Conservation (phyloP, 2,113 vertebrate species). For the Thalassoma bifasciatum region DNA sequence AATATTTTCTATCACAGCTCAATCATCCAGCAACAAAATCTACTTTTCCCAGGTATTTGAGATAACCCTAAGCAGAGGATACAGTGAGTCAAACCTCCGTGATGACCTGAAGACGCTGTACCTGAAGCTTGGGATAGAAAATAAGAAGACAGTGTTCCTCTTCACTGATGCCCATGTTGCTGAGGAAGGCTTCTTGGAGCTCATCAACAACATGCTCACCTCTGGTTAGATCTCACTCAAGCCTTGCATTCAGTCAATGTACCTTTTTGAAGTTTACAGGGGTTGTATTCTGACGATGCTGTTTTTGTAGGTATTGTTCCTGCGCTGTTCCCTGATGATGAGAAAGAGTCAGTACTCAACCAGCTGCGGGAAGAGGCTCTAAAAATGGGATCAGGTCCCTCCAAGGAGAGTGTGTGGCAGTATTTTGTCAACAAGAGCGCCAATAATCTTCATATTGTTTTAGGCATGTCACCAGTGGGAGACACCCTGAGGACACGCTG, state of each 20-base stretch:
- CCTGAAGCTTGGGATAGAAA: slow-evolving; percentile 89
- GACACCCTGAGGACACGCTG: slow-evolving; percentile 91
- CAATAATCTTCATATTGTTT: slow-evolving; percentile 92
- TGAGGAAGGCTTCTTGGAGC: slow-evolving; percentile 96
- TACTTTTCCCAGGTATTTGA: slow-evolving; percentile 88
- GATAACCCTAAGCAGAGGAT: slow-evolving; percentile 91
- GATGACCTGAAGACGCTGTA: slow-evolving; percentile 94
- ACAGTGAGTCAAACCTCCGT: slow-evolving; percentile 88
- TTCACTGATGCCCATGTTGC: slow-evolving; percentile 94
- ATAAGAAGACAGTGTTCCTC: slow-evolving; percentile 90
- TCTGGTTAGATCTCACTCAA: slow-evolving; percentile 83
- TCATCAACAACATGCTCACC: slow-evolving; percentile 98
- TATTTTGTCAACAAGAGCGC: slow-evolving; percentile 94
- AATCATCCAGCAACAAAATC: not conserved
- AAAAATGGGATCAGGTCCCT: slow-evolving; percentile 82
- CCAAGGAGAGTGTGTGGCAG: slow-evolving; percentile 94
- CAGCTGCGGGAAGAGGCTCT: slow-evolving; percentile 89
- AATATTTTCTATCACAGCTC: not conserved
- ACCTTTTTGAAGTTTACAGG: slow-evolving; percentile 13
- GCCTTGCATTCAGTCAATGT: not conserved
- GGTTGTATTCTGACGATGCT: not conserved
- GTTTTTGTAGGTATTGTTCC: slow-evolving; percentile 90
- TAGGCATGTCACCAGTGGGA: slow-evolving; percentile 95
- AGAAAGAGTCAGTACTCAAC: slow-evolving; percentile 88
- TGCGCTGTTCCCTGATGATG: slow-evolving; percentile 93